Base-by-base conservation (phyloP, 2,113 vertebrate species). In the Donacobius atricapilla region DNA sequence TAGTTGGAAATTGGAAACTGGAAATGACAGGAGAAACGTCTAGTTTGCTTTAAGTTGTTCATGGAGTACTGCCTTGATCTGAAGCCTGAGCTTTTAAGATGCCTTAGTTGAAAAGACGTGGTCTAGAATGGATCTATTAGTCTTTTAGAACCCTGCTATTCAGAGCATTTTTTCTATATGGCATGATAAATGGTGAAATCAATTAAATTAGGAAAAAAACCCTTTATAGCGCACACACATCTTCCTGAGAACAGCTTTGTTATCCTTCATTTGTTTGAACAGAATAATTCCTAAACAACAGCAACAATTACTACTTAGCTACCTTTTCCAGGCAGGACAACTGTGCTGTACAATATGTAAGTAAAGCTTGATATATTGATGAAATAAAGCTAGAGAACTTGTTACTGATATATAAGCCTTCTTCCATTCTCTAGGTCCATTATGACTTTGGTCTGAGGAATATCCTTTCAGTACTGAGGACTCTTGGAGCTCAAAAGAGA, bases 391-490 rank as follows among this genome's bases (percentile, higher is more conserved):
- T 42, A 40, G 27, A 70, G 24, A 73, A 60, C 16, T 76, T 87
- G 2, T 76, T 84, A 82, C 33, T 58, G 23, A 48, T 45, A 9
- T 39, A 56, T 75, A 69, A 92, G 1, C 30, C 24, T 87, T 78
- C 87, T 60, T 11, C 33, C 9, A 15, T 21, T 44, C 64, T 69
- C 37, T 95, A 98, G 98, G 98, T 98, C 64, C 98, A 98, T 93
- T 98, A 98, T 83, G 98, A 98, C 78, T 98, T 98, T 94, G 98
- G 98, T 54, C 69, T 98, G 95, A 98, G 98, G 91, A 98, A 98
- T 95, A 98, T 98, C 51, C 97, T 98, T 23, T 98, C 98, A 40
- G 98, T 98, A 11, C 60, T 98, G 90, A 97, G 98, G 57, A 98
- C 98, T 56, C 98, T 98, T 33, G 98, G 98, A 76, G 28, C 97